A percentile compares a stretch with the other conserved stretches of the same genome.
Evolutionary conservation across 2,797 vertebrate species (phyloP).

Genomic region (Sebastes jordani): DNA sequence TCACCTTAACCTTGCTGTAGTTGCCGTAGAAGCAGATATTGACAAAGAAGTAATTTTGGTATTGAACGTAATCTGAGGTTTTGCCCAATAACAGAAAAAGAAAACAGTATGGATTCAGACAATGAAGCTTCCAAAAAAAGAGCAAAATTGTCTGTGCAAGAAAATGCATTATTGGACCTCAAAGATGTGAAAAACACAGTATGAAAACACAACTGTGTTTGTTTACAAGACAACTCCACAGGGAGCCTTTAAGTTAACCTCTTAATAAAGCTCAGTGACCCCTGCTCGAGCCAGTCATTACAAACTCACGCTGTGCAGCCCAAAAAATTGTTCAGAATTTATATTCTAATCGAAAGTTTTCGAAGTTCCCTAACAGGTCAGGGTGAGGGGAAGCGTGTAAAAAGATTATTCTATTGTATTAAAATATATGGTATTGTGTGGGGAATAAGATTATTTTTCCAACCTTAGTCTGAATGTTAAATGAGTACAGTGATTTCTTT

Average conservation of each 20-base stretch:
- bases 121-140: background rate
- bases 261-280: background rate
- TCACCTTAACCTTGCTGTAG: background rate
- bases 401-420: background rate
- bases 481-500: background rate
- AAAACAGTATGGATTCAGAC: background rate
- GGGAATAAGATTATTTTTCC: background rate
- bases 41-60: background rate
- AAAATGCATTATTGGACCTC: background rate
- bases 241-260: background rate
- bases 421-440: background rate
- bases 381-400: background rate
- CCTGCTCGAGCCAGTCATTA: background rate
- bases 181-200: background rate
- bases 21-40: background rate
- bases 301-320: background rate
- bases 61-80: background rate
- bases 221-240: background rate
- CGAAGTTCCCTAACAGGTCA: background rate
- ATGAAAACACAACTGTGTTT: background rate
- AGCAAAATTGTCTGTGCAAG: background rate
- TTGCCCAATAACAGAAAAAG: background rate
- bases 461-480: background rate
- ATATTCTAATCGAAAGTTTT: background rate
- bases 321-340: background rate